Evolutionary conservation across 2,797 vertebrate genomes (phyloP), one percentile per base, ranked within the genome.

Genomic region (Nyctibius grandis): DNA sequence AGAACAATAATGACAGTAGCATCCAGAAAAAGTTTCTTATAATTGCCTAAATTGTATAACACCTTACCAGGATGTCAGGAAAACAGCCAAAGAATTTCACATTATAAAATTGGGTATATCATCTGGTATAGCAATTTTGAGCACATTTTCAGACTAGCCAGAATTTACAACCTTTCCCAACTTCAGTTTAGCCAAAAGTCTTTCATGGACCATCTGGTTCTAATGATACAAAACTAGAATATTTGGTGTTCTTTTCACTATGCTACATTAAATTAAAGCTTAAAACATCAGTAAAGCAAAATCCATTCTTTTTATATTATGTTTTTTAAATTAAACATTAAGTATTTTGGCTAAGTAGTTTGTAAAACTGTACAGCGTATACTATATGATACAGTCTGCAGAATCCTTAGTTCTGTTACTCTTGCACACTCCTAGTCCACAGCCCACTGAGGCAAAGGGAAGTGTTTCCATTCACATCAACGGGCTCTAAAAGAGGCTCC

Each of bases 1-100:
- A 91, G 85, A 94, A 95, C 82, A 93, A 96, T 93, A 93, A 96
- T 84, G 81, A 94, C 53, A 79, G 84, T 69, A 89, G 63, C 79
- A 78, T 92, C 69, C 93, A 94, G 86, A 93, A n/a, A 95, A 77
- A 63, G n/a, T 70, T 91, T 93, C 64, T 90, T 89, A 36, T 90
- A 96, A 97, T 94, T 96, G 82, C 57, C 38, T 89, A 76, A 96
- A 95, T 81, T 92, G 77, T 94, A 93, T 91, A 95, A 93, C 95
- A 96, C 88, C 89, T 94, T 96, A 96, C 87, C 61, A 93, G 65
- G 75, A 88, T 23, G 31, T 85, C 44, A 86, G 65, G 42, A 93
- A 96, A 88, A 87, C 69, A 75, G 82, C 73, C 76, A 95, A 94
- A 96, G 61, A 72, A 82, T 94, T 94, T 88, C 78, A 72, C 34